These are phyloP conservation scores for Scyliorhinus canicula DNA, from an alignment of 2,797 vertebrate genomes.

Conservation along the genomic window DNA sequence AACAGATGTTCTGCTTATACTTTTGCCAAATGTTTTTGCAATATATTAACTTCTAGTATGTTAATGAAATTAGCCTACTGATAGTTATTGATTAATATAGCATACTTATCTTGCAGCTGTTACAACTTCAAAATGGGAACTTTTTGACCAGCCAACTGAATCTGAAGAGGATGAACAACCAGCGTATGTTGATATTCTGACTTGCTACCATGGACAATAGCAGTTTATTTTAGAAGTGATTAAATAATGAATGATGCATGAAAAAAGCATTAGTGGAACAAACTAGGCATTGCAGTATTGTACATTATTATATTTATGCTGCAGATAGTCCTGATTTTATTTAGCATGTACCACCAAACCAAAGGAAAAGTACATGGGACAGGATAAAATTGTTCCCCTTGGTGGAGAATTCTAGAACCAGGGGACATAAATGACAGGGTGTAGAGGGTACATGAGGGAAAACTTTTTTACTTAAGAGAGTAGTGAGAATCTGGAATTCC, in stretches of 20 bases:
- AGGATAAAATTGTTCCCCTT: too few species aligned
- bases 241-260: slow-evolving; percentile 15
- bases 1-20: not conserved
- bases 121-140: slow-evolving; percentile 95
- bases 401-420: too few species aligned
- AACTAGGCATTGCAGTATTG: not conserved
- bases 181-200: slow-evolving; percentile 58
- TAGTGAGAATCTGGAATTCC: too few species aligned
- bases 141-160: slow-evolving; percentile 88
- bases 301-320: not conserved
- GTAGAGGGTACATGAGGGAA: too few species aligned
- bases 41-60: not conserved
- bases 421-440: too few species aligned
- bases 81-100: not conserved
- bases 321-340: not conserved
- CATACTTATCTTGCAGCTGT: slow-evolving; percentile 64
- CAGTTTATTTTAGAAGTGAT: not conserved
- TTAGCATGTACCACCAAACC: not conserved
- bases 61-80: not conserved
- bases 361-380: too few species aligned
- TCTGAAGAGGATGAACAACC: slow-evolving; percentile 71
- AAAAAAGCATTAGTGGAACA: not conserved
- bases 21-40: not conserved
- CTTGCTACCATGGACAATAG: not conserved
- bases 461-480: too few species aligned